Conservation (phyloP, 2,888 invertebrate genomes). For the Cyclophora albipunctata region DNA sequence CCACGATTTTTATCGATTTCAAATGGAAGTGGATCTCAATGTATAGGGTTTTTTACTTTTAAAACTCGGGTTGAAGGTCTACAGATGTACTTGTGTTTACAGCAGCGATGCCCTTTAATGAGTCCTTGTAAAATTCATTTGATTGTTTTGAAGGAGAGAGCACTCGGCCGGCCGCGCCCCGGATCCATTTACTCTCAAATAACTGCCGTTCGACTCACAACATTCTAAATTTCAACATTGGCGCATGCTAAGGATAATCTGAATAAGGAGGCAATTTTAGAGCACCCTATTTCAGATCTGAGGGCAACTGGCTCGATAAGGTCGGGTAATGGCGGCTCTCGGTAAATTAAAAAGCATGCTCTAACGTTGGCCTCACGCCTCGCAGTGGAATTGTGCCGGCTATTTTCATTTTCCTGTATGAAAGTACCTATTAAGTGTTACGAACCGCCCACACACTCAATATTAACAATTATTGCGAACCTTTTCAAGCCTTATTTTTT, state of each 20-base stretch:
- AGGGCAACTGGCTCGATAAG: slow-evolving; percentile 47
- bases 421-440: slow-evolving; percentile 27
- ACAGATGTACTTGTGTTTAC: slow-evolving; percentile 3
- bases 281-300: slow-evolving; percentile 50
- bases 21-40: too few species aligned
- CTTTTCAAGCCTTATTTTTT: slow-evolving; percentile 4
- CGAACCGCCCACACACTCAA: slow-evolving; percentile 23
- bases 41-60: too few species aligned
- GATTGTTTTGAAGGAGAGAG: slow-evolving; percentile 45
- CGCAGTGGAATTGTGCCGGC: slow-evolving; percentile 36
- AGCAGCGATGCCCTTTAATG: slow-evolving; percentile 9
- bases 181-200: slow-evolving; percentile 43
- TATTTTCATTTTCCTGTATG: slow-evolving; percentile 47
- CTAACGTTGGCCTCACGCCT: slow-evolving; percentile 35
- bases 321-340: slow-evolving; percentile 48
- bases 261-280: slow-evolving; percentile 49
- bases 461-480: slow-evolving; percentile 22
- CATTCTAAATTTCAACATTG: slow-evolving; percentile 42
- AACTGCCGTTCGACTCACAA: slow-evolving; percentile 40
- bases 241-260: slow-evolving; percentile 46
- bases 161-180: slow-evolving; percentile 34
- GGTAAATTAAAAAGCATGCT: slow-evolving; percentile 60
- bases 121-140: slow-evolving; percentile 36
- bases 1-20: too few species aligned
- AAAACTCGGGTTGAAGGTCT: too few species aligned